phyloP scores from a whole-genome alignment of 23 tunicate species.

The Pegea sp. region DNA sequence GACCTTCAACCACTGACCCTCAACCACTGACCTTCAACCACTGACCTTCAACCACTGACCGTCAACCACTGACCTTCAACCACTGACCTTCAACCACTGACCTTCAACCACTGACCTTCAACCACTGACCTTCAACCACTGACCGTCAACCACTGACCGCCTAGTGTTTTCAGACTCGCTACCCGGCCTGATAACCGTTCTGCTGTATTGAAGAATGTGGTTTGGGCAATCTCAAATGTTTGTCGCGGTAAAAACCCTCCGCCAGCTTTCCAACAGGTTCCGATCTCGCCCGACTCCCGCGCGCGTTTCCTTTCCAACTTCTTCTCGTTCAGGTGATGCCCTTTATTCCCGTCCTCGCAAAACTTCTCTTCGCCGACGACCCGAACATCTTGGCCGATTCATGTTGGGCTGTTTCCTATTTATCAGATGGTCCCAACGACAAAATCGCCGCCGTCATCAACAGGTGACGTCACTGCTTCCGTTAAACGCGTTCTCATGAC shows the following conservation, averaged over 20 bases:
- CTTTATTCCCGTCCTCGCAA: slow-evolving; percentile 43
- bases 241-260: slow-evolving; percentile 93
- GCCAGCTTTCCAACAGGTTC: slow-evolving; percentile 57
- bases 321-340: slow-evolving; percentile 28
- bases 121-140: no score
- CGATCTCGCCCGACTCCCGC: no score
- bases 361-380: slow-evolving; percentile 37
- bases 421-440: slow-evolving; percentile 74
- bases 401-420: slow-evolving; percentile 85
- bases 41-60: no score
- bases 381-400: slow-evolving; percentile 60
- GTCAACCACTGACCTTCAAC: no score
- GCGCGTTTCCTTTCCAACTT: no score
- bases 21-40: no score
- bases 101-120: no score
- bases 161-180: no score
- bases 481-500: neutral
- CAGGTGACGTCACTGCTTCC: slow-evolving; percentile 10
- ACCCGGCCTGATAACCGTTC: slow-evolving; percentile 3
- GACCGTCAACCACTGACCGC: no score
- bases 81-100: no score
- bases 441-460: slow-evolving; percentile 59
- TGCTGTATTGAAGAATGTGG: slow-evolving; percentile 55
- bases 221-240: slow-evolving; percentile 95
- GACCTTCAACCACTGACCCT: no score